phyloP scores from a whole-genome alignment of 2,113 vertebrate species.

The Malurus melanocephalus region DNA sequence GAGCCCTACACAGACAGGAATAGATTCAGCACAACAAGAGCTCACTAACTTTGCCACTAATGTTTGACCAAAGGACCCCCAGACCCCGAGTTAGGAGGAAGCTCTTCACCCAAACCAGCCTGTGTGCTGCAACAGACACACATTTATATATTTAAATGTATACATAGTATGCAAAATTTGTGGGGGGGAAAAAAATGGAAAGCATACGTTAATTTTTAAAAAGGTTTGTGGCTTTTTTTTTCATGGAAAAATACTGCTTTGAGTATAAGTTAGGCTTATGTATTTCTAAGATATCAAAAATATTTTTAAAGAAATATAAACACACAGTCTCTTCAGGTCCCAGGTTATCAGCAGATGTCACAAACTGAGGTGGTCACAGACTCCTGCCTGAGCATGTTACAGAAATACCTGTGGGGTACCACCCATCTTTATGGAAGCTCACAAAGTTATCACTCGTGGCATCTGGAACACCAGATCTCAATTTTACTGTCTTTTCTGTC shows the following conservation, averaged over 20 bases:
- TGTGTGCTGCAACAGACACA: not conserved
- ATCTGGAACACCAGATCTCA: not conserved
- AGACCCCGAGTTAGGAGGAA: not conserved
- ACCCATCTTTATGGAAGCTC: not conserved
- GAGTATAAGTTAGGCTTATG: not conserved
- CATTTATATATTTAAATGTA: too few species aligned
- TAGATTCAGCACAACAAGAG: not conserved
- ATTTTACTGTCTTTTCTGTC: not conserved
- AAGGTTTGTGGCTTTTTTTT: not conserved
- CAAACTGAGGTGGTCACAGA: not conserved
- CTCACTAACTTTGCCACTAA: not conserved
- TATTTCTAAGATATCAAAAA: not conserved
- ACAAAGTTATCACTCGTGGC: not conserved
- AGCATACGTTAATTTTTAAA: rapidly evolving
- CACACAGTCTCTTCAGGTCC: not conserved
- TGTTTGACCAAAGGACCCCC: conserved; percentile 46
- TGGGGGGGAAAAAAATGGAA: not conserved
- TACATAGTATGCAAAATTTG: not conserved
- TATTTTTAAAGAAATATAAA: not conserved
- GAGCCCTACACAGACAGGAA: conserved; percentile 5
- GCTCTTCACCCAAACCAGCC: not conserved
- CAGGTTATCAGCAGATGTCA: not conserved
- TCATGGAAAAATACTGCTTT: not conserved
- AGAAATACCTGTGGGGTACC: not conserved
- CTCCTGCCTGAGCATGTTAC: not conserved